Evolutionary conservation across 2,888 invertebrate genomes (phyloP), one percentile per base, ranked within the genome.

Genomic region (Clusia tigrina): DNA sequence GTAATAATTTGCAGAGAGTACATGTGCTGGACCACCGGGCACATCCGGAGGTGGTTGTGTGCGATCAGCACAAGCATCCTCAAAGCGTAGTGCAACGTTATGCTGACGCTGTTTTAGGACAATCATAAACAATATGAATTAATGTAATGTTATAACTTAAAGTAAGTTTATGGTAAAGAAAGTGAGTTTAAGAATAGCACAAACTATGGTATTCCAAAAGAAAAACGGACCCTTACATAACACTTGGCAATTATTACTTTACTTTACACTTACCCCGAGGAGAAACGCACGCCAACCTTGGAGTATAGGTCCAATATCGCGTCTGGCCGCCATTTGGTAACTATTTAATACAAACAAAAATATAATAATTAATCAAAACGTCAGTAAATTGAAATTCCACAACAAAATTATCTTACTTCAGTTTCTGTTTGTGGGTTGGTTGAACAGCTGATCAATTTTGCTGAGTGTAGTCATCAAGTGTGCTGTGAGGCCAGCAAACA

Each of bases 1-100:
- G 78, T 98, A 97, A 81, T 95, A 95, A 83, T 96, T 95, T 54
- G 88, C 89, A 15, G 91, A 88, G 65, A 93, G 85, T 80, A 86
- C 88, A 83, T 94, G 92, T 26, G 91, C 86, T 1, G 92, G 90
- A 10, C 96, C 97, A 66, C 89, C 92, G 20, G 94, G 97, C 57
- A 96, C 81, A 60, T 87, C 82, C 53, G 96, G 96, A 17, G 86
- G 90, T 23, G 94, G 94, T 78, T 93, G 95, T 58, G 91, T 91
- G 74, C 96, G 90, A 10, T 88, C 85, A 2, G 93, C 85, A 42
- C 92, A 10, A 2, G 85, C 81, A 37, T 91, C 88, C 68, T 89
- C 88, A 76, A 89, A 93, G 71, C 94, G 87, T 53, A 92, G 77
- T 1, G 90, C 87, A 63, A 85, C 85, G 1, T 83, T 87, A 74